phyloP scores from a whole-genome alignment of 2,797 vertebrate genomes.

The Picus viridis region DNA sequence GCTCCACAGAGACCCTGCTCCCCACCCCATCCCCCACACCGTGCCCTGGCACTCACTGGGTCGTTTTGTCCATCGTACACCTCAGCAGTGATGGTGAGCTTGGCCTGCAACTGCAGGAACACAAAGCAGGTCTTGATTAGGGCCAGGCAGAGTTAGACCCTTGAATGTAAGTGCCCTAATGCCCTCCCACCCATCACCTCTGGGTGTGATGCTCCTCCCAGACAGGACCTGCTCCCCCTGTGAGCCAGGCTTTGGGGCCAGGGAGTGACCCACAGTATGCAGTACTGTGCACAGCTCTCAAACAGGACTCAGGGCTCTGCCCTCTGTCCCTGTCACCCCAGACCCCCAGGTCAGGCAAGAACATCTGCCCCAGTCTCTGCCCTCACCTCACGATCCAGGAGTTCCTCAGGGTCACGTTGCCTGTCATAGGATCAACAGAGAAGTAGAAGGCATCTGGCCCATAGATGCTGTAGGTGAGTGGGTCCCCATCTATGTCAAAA shows the following conservation, averaged over 20 bases:
- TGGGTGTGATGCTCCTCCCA: neutral
- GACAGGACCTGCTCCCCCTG: accelerated
- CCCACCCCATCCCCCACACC: neutral
- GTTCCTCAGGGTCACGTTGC: slow-evolving; percentile 42
- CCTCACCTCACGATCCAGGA: slow-evolving; percentile 85
- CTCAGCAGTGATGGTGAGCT: neutral
- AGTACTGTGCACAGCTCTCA: neutral
- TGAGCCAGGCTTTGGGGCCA: neutral
- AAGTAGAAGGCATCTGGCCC: slow-evolving; percentile 73
- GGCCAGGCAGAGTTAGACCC: neutral
- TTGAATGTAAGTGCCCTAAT: neutral
- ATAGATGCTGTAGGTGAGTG: slow-evolving; percentile 72
- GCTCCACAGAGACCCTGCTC: neutral
- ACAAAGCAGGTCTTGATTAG: neutral
- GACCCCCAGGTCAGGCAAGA: neutral
- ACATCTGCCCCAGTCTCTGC: neutral
- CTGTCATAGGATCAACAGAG: accelerated
- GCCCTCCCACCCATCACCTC: neutral
- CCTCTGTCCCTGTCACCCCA: neutral
- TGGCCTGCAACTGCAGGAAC: slow-evolving; percentile 23
- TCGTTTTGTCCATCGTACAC: slow-evolving; percentile 1
- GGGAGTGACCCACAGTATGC: neutral
- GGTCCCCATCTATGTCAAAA: slow-evolving; percentile 62
- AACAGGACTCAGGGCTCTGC: neutral
- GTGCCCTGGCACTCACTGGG: slow-evolving; percentile 5